These are phyloP conservation scores for Vultur gryphus DNA, from an alignment of 2,797 vertebrate genomes.

Conservation along the genomic window DNA sequence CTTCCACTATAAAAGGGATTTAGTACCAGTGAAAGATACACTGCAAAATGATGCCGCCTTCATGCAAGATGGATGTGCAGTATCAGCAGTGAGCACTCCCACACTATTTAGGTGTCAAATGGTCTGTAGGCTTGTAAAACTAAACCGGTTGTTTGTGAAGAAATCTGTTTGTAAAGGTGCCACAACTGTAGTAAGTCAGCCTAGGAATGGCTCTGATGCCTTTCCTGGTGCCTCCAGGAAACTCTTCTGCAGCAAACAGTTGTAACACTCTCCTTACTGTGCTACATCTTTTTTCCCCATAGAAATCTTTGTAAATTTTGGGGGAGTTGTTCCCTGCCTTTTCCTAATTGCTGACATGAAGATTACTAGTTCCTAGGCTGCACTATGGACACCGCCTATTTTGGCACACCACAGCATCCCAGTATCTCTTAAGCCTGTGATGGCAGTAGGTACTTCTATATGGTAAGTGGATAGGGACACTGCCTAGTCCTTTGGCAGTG, in stretches of 20 bases:
- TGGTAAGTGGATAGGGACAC: background rate
- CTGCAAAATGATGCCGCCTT: background rate
- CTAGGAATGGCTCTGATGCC: background rate
- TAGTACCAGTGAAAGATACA: background rate
- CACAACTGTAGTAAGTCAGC: background rate
- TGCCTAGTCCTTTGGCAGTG: background rate
- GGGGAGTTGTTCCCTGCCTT: background rate
- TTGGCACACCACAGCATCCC: fast-evolving
- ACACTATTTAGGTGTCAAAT: background rate
- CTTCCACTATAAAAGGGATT: background rate
- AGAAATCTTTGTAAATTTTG: background rate
- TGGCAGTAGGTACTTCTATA: background rate
- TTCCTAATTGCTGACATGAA: background rate
- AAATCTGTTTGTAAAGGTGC: background rate
- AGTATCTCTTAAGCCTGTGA: background rate
- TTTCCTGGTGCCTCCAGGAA: background rate
- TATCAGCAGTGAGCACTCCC: background rate
- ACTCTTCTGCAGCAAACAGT: background rate
- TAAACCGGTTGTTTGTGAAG: background rate
- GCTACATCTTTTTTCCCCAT: background rate
- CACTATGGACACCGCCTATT: background rate
- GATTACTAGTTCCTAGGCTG: background rate
- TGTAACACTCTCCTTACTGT: background rate
- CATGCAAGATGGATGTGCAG: background rate
- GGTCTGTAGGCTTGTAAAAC: background rate